Evolutionary conservation across 2,113 vertebrate species (phyloP).

Genomic region (Picathartes gymnocephalus): DNA sequence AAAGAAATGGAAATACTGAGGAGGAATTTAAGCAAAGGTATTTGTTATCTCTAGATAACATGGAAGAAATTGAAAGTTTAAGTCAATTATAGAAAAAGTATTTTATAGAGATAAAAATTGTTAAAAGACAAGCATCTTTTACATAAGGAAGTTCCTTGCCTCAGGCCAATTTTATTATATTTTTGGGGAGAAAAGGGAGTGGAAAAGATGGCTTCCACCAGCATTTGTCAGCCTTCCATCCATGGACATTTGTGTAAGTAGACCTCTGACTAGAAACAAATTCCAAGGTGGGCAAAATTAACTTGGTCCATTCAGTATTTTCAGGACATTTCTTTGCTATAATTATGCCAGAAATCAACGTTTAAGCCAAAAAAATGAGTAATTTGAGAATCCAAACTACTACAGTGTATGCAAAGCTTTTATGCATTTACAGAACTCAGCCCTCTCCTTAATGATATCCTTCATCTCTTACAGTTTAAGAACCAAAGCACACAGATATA

Average conservation of each 20-base stretch:
- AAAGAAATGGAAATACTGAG: slow-evolving; percentile 13
- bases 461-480: not conserved
- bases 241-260: not conserved
- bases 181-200: not conserved
- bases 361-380: not conserved
- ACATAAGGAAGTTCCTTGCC: not conserved
- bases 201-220: not conserved
- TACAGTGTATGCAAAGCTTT: not conserved
- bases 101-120: not conserved
- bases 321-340: not conserved
- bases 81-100: not conserved
- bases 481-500: not conserved
- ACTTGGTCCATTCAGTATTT: not conserved
- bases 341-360: not conserved
- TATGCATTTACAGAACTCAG: not conserved
- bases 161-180: not conserved
- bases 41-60: slow-evolving; percentile 14
- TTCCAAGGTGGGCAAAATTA: not conserved
- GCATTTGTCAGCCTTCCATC: not conserved
- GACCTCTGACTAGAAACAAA: not conserved
- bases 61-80: not conserved
- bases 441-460: not conserved
- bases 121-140: not conserved
- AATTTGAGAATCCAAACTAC: not conserved
- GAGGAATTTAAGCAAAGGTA: not conserved